Conservation (phyloP, 2,888 invertebrate genomes). For the Aproaerema taeniolella region DNA sequence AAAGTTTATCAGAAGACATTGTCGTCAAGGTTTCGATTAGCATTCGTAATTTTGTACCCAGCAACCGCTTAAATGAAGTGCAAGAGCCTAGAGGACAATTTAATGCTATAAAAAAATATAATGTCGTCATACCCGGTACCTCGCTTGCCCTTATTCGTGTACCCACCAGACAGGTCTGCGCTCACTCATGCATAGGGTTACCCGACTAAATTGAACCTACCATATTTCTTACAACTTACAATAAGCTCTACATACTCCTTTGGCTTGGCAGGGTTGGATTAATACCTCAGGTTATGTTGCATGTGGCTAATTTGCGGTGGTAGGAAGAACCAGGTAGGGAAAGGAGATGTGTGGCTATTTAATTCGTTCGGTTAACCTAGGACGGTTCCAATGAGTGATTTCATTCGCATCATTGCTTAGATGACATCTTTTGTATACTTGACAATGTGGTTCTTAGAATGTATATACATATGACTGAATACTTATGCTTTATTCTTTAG, state of each 20-base stretch:
- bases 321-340: neutral
- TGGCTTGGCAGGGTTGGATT: conserved; percentile 25
- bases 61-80: conserved; percentile 13
- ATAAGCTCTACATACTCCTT: too few relatives aligned
- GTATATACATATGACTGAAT: too few relatives aligned
- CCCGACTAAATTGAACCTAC: conserved; percentile 20
- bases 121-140: conserved; percentile 48
- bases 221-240: too few relatives aligned
- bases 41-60: too few relatives aligned
- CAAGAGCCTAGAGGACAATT: conserved; percentile 51
- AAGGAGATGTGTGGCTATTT: conserved; percentile 13
- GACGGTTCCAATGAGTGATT: conserved; percentile 46
- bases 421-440: conserved; percentile 27
- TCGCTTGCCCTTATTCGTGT: conserved; percentile 55
- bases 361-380: conserved; percentile 26
- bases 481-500: too few relatives aligned
- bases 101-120: conserved; percentile 45
- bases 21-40: too few relatives aligned
- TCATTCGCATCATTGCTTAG: conserved; percentile 43
- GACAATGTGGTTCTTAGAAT: conserved; percentile 33
- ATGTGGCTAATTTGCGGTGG: conserved; percentile 14
- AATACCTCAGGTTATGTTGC: conserved; percentile 16
- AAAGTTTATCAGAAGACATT: too few relatives aligned
- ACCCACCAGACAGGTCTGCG: conserved; percentile 37
- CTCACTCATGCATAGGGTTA: conserved; percentile 34